Evolutionary conservation across 2,888 invertebrate species (phyloP).

Genomic region (Cancer borealis): DNA sequence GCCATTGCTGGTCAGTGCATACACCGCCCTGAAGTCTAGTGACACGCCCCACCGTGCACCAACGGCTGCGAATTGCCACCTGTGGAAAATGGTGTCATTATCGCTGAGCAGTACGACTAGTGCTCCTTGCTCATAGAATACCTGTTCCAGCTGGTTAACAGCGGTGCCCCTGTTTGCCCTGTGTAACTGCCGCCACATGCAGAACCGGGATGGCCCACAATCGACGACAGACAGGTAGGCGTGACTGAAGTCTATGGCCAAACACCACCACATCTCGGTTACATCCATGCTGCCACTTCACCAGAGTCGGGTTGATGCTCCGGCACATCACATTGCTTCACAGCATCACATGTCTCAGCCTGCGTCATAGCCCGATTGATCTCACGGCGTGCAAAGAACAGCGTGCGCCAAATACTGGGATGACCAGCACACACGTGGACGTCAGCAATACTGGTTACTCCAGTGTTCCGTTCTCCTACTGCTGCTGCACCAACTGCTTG

Average conservation of each 20-base stretch:
- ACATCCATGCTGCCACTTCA: conserved; percentile 37
- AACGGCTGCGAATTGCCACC: too few relatives aligned
- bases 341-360: not conserved
- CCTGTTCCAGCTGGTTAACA: too few relatives aligned
- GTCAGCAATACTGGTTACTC: not conserved
- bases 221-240: not conserved
- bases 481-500: too few relatives aligned
- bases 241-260: not conserved
- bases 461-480: too few relatives aligned
- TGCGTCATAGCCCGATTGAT: not conserved
- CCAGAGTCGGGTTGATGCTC: too few relatives aligned
- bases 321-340: not conserved
- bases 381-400: not conserved
- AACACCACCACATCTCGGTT: not conserved
- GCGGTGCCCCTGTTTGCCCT: not conserved
- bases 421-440: not conserved
- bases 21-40: not conserved
- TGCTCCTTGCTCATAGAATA: not conserved
- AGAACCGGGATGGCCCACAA: not conserved
- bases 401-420: not conserved
- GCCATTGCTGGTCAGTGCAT: not conserved
- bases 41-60: too few relatives aligned
- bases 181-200: not conserved
- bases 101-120: not conserved
- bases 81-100: not conserved